phyloP scores from a whole-genome alignment of 1,140 invertebrate genomes.

The Heliconius himera region DNA sequence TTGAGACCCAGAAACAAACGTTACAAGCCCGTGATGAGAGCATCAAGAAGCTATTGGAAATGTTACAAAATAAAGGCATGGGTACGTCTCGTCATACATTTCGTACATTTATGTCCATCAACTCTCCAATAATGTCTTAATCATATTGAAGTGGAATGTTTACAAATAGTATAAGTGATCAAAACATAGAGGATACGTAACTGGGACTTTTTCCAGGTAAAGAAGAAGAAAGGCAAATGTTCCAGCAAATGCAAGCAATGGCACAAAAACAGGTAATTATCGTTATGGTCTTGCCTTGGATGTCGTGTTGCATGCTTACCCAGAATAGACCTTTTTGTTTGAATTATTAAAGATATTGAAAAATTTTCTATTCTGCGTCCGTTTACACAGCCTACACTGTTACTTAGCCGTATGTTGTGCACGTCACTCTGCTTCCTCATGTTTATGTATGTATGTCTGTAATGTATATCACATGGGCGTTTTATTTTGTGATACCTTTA shows the following conservation, averaged over 20 bases:
- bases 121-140: neutral
- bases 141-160: conserved; percentile 83
- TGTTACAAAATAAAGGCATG: conserved; percentile 98
- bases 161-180: conserved; percentile 82
- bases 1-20: conserved; percentile 99
- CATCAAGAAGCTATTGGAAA: conserved; percentile 99
- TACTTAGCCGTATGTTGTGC: conserved; percentile 60
- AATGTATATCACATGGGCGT: conserved; percentile 72
- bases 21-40: conserved; percentile 97
- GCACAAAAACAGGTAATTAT: conserved; percentile 97
- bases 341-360: conserved; percentile 39
- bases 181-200: conserved; percentile 34
- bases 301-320: conserved; percentile 23
- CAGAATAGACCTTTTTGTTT: conserved; percentile 36
- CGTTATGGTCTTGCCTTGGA: conserved; percentile 40
- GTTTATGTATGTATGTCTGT: conserved; percentile 61
- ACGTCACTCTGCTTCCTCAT: conserved; percentile 73
- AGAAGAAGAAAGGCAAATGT: conserved; percentile 96
- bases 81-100: conserved; percentile 86
- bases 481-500: conserved; percentile 82
- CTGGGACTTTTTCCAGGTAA: conserved; percentile 86
- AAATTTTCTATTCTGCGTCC: conserved; percentile 52
- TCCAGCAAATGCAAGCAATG: conserved; percentile 97
- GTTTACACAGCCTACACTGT: conserved; percentile 56
- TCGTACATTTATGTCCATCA: neutral